A percentile compares a stretch with the other conserved stretches of the same genome.
phyloP scores from a whole-genome alignment of 2,888 invertebrate species.

The Cynaeus angustus region DNA sequence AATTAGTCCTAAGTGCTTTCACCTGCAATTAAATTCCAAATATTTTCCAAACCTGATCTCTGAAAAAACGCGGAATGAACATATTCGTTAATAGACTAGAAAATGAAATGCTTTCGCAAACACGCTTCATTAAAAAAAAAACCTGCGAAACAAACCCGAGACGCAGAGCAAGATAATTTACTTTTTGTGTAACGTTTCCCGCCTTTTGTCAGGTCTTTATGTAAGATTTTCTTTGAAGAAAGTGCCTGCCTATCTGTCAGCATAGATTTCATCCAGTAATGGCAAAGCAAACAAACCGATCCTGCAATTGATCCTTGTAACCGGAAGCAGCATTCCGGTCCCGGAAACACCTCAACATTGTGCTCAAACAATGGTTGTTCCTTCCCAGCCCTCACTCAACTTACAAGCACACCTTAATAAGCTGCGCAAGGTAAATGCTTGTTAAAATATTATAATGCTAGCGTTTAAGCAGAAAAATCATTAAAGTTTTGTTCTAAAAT shows the following conservation, averaged over 20 bases:
- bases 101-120: conserved; percentile 10
- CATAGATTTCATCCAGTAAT: conserved; percentile 66
- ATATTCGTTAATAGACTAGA: conserved; percentile 9
- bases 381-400: conserved; percentile 28
- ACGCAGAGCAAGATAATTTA: conserved; percentile 22
- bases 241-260: conserved; percentile 50
- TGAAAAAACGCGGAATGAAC: background rate
- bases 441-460: conserved; percentile 7
- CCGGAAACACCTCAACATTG: conserved; percentile 64
- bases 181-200: conserved; percentile 35
- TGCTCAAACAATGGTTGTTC: conserved; percentile 52
- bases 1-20: conserved; percentile 18
- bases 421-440: conserved; percentile 13
- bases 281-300: conserved; percentile 67
- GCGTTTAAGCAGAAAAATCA: background rate
- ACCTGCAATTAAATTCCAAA: conserved; percentile 16
- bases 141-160: conserved; percentile 9
- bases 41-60: background rate
- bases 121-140: conserved; percentile 25
- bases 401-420: conserved; percentile 30
- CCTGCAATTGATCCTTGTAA: conserved; percentile 66
- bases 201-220: conserved; percentile 36
- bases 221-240: conserved; percentile 41
- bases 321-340: conserved; percentile 61
- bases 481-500: background rate